Evolutionary conservation across 2,797 vertebrate species (phyloP), one percentile per base, ranked within the genome.

Genomic region (Mormyrus proboscirostris): DNA sequence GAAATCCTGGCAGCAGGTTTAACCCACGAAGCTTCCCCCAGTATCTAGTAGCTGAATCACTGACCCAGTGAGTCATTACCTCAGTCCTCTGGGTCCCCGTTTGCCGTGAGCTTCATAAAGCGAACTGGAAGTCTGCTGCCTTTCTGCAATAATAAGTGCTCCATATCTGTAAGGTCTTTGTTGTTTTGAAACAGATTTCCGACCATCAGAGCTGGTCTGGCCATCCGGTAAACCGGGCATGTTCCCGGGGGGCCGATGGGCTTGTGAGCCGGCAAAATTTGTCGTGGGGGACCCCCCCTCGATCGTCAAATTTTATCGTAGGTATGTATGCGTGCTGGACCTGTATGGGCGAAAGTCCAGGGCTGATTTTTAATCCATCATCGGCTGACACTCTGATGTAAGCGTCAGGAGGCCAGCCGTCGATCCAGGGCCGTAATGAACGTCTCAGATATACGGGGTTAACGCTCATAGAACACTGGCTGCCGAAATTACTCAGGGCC

Each of bases 111-210:
- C 33, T 44, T 44, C 38, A 19, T 73, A 16, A 73, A 73, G 25
- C 10, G 2, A 29, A 33, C 22, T 6, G 9, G 65, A 73, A 41
- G 4, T 79, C 73, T 79, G 73, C 73, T 79, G 73, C 73, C 73
- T 79, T 12, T 4, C 25, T 69, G 65, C 65, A 33, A 4, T 29
- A 29, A 65, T 69, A 69, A 5, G 65, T 69, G 73, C 38, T 79
- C 16, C 73, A 8, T 41, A n/a, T 79, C 73, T 16, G 73, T 79
- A 79, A 79, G 38, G 73, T 79, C 73, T 44, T 16, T 44, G 73
- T 79, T 41, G 73, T 79, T 79, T 79, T 79, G 38, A 44, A 79
- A 79, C 33, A 79, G 73, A 79, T 79, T 79, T 79, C 73, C 38
- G 73, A 79, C 16, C 33, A 79, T 69, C 65, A 69, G 25, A 33